Percentiles rank a stretch among this genome's conserved stretches.
phyloP scores from a whole-genome alignment of 2,797 vertebrate genomes.

The Muscicapa striata region DNA sequence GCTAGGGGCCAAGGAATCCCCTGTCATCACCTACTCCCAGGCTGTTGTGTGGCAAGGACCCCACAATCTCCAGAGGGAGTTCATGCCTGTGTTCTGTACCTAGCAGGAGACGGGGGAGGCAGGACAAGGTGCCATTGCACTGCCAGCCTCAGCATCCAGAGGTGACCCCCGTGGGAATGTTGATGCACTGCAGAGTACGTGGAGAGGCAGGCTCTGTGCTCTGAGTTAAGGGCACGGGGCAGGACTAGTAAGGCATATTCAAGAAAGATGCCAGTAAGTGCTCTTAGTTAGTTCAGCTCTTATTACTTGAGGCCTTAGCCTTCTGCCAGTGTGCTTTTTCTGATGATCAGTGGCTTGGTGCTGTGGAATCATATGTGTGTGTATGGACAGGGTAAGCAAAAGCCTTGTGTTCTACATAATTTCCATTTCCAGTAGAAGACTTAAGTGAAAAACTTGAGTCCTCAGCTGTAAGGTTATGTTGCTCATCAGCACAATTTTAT shows the following conservation, averaged over 20 bases:
- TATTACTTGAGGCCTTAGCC: background rate
- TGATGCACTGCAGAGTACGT: accelerated
- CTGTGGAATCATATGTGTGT: background rate
- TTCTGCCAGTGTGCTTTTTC: background rate
- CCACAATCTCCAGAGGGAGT: background rate
- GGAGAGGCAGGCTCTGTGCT: background rate
- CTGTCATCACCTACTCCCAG: background rate
- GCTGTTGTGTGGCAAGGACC: background rate
- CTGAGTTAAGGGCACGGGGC: background rate
- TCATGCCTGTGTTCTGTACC: accelerated
- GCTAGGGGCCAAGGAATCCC: background rate
- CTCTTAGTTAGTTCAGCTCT: background rate
- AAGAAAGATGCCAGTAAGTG: background rate
- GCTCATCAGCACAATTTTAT: background rate
- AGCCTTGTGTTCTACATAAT: background rate
- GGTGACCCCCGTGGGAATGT: background rate
- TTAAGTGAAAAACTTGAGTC: background rate
- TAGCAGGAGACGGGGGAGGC: background rate
- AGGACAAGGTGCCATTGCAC: background rate
- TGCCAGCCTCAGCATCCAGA: background rate
- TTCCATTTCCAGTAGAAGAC: background rate
- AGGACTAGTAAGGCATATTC: background rate
- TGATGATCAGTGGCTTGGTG: background rate
- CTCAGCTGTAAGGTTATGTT: background rate
- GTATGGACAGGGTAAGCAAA: background rate